Evolutionary conservation across 2,888 invertebrate species (phyloP).

Genomic region (Troides oblongomaculatus): DNA sequence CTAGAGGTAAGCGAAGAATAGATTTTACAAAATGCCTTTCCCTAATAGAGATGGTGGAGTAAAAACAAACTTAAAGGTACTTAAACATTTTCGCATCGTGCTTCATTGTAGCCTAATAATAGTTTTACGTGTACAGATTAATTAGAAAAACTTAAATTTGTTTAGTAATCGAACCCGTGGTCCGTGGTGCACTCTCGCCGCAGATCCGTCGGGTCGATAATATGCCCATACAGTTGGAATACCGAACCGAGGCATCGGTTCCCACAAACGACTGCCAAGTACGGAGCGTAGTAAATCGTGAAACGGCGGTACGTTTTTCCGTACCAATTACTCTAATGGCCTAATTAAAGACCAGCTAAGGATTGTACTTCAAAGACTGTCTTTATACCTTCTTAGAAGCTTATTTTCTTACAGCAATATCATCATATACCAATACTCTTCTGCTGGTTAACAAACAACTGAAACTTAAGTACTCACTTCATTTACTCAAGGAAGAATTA

Average conservation of each 20-base stretch:
- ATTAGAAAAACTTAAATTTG: background rate
- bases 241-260: slow-evolving; percentile 1
- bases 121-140: too few relatives aligned
- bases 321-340: slow-evolving; percentile 19
- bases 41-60: too few relatives aligned
- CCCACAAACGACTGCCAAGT: slow-evolving; percentile 11
- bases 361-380: background rate
- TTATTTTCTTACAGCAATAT: background rate
- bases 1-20: too few relatives aligned
- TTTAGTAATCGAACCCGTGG: background rate
- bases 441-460: background rate
- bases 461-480: background rate
- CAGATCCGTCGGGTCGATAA: background rate
- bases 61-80: too few relatives aligned
- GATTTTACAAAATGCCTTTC: too few relatives aligned
- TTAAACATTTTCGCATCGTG: too few relatives aligned
- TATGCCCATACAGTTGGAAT: background rate
- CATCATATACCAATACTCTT: too few relatives aligned
- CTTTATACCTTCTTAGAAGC: background rate
- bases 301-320: slow-evolving; percentile 12
- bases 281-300: slow-evolving; percentile 13
- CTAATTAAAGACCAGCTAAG: slow-evolving; percentile 14
- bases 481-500: too few relatives aligned
- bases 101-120: too few relatives aligned
- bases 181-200: background rate